These are phyloP conservation scores for Schrankia costaestrigalis DNA, from an alignment of 2,888 invertebrate species.

Conservation along the genomic window DNA sequence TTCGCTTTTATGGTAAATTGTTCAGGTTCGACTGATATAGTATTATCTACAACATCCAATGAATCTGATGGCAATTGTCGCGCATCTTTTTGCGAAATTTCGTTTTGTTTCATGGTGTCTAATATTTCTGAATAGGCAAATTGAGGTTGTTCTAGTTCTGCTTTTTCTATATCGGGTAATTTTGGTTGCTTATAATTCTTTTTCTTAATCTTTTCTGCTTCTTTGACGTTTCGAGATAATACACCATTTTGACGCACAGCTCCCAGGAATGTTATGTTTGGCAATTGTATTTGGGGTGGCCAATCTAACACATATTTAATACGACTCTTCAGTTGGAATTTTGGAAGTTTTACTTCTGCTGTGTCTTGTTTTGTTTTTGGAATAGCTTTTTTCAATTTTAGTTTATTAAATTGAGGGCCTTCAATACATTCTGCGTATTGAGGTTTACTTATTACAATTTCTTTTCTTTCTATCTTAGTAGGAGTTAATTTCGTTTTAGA, in stretches of 20 bases:
- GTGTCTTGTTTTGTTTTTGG: slow-evolving; percentile 72
- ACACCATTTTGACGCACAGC: slow-evolving; percentile 83
- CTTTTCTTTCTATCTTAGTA: slow-evolving; percentile 83
- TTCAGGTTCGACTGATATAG: slow-evolving; percentile 57
- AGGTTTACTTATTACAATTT: slow-evolving; percentile 82
- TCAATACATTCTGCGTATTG: slow-evolving; percentile 82
- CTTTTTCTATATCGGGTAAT: slow-evolving; percentile 76
- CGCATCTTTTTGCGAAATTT: slow-evolving; percentile 20
- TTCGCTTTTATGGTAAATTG: slow-evolving; percentile 66
- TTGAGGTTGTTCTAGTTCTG: slow-evolving; percentile 79
- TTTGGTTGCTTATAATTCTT: slow-evolving; percentile 79
- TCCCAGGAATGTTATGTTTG: slow-evolving; percentile 75
- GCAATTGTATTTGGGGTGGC: slow-evolving; percentile 80
- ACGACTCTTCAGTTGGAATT: slow-evolving; percentile 86
- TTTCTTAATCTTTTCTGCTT: slow-evolving; percentile 83
- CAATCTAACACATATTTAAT: slow-evolving; percentile 82
- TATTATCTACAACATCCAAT: slow-evolving; percentile 31
- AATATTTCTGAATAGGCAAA: slow-evolving; percentile 75
- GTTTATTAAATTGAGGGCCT: slow-evolving; percentile 83
- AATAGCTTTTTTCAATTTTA: slow-evolving; percentile 84
- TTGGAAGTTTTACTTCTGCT: slow-evolving; percentile 76
- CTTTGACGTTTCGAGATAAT: slow-evolving; percentile 85
- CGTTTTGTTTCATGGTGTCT: slow-evolving; percentile 50
- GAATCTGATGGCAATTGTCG: slow-evolving; percentile 26
- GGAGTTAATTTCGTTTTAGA: slow-evolving; percentile 61